Conservation (phyloP, 2,113 vertebrate genomes). For the Stictonetta naevosa region DNA sequence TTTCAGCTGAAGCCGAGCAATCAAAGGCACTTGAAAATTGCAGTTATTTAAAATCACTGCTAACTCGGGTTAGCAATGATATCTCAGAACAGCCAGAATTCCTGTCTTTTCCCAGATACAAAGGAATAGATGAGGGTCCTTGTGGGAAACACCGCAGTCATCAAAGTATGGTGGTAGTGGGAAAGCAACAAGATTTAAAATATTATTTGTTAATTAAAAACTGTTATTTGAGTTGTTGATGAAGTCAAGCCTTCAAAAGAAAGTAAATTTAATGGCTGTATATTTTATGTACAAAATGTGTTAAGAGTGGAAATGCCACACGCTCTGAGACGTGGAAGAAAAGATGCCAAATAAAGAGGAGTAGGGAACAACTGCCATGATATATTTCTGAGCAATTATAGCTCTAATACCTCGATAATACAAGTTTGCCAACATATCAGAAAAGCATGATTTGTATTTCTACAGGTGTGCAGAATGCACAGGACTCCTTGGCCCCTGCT, state of each 20-base stretch:
- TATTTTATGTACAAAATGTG: not conserved
- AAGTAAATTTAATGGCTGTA: not conserved
- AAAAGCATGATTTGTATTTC: not conserved
- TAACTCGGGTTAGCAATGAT: not conserved
- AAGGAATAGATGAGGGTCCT: not conserved
- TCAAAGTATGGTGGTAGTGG: fast-evolving
- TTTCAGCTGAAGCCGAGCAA: not conserved
- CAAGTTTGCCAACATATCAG: not conserved
- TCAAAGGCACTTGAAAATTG: not conserved
- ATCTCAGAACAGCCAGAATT: not conserved
- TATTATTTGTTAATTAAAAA: not conserved
- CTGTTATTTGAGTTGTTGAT: not conserved
- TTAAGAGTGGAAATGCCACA: not conserved
- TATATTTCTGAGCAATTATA: not conserved
- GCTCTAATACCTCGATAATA: not conserved
- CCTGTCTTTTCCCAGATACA: not conserved
- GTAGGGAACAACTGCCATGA: not conserved
- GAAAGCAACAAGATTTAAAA: not conserved
- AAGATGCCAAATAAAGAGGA: not conserved
- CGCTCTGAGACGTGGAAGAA: not conserved
- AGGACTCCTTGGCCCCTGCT: not conserved
- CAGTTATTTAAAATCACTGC: not conserved
- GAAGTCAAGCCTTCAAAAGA: not conserved
- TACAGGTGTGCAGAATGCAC: not conserved
- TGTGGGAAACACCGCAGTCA: not conserved